A percentile compares a stretch with the other conserved stretches of the same genome.
These are phyloP conservation scores for Menidia beryllina DNA, from an alignment of 2,113 vertebrate genomes.

Conservation along the genomic window DNA sequence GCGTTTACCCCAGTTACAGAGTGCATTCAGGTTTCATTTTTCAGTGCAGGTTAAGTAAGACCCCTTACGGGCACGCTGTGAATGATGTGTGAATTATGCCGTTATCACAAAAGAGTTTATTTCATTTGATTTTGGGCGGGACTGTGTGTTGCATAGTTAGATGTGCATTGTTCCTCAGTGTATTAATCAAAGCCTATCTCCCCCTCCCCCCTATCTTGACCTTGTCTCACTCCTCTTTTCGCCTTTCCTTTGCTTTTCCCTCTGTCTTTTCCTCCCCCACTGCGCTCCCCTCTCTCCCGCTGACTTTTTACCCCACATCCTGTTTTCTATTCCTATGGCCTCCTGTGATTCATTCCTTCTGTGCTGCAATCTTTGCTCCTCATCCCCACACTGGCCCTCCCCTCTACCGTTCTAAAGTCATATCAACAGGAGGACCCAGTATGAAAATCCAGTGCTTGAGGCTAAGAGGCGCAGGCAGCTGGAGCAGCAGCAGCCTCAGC, in stretches of 20 bases:
- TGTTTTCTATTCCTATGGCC: conserved; percentile 15
- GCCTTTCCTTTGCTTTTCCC: conserved; percentile 43
- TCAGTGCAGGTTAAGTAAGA: conserved; percentile 6
- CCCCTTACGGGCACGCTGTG: not conserved
- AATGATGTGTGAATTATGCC: conserved; percentile 25
- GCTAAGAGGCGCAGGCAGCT: conserved; percentile 96
- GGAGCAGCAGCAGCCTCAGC: conserved; percentile 87
- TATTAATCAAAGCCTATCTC: conserved; percentile 63
- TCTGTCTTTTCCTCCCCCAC: not conserved
- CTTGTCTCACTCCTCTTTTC: conserved; percentile 26
- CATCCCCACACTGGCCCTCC: not conserved
- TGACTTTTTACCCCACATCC: conserved; percentile 7
- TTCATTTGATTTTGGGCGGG: conserved; percentile 8
- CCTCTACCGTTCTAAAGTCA: conserved; percentile 83
- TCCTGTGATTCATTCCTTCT: not conserved
- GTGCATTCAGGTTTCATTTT: conserved; percentile 46
- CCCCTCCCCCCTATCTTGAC: conserved; percentile 26
- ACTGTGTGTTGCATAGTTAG: conserved; percentile 6
- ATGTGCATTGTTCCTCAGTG: conserved; percentile 18
- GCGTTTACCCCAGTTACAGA: conserved; percentile 34
- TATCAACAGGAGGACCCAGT: conserved; percentile 99
- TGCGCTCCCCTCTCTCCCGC: conserved; percentile 11
- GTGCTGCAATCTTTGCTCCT: not conserved
- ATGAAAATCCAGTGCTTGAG: conserved; percentile 97
- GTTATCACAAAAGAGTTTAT: conserved; percentile 20